Percentiles rank a stretch among this genome's conserved stretches.
Conservation (phyloP, 2,888 invertebrate genomes). For the Dendrolimus pini region DNA sequence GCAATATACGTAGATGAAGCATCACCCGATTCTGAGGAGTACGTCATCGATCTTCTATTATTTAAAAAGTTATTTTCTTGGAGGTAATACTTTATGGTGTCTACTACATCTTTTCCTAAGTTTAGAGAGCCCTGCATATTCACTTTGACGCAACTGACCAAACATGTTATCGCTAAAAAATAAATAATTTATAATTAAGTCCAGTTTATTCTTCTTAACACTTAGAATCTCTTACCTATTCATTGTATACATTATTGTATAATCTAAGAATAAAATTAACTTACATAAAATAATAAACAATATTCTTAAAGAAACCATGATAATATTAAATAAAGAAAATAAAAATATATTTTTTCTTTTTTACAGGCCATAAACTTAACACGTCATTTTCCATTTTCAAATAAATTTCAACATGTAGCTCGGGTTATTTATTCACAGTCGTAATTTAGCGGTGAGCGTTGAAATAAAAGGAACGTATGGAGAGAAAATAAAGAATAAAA, state of each 20-base stretch:
- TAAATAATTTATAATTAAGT: neutral
- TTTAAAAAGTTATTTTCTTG: slow-evolving; percentile 12
- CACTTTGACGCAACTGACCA: slow-evolving; percentile 35
- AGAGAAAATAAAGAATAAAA: neutral
- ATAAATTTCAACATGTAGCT: neutral
- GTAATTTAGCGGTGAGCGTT: neutral
- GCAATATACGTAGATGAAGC: slow-evolving; percentile 28
- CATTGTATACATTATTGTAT: neutral
- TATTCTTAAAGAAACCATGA: neutral
- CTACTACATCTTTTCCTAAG: slow-evolving; percentile 49
- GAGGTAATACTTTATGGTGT: slow-evolving; percentile 33
- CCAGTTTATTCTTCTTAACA: neutral
- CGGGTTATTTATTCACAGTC: neutral
- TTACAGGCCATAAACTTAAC: neutral
- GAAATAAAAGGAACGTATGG: neutral
- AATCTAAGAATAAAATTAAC: neutral
- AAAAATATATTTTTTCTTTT: neutral
- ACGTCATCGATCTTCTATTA: slow-evolving; percentile 23
- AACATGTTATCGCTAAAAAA: slow-evolving; percentile 26
- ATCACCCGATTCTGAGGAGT: slow-evolving; percentile 18
- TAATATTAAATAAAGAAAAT: neutral
- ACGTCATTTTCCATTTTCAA: neutral
- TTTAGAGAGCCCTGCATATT: slow-evolving; percentile 48
- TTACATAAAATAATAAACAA: neutral
- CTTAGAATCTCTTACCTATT: neutral